A percentile compares a stretch with the other conserved stretches of the same genome.
phyloP scores from a whole-genome alignment of 2,888 invertebrate genomes.

The Serripes groenlandicus region DNA sequence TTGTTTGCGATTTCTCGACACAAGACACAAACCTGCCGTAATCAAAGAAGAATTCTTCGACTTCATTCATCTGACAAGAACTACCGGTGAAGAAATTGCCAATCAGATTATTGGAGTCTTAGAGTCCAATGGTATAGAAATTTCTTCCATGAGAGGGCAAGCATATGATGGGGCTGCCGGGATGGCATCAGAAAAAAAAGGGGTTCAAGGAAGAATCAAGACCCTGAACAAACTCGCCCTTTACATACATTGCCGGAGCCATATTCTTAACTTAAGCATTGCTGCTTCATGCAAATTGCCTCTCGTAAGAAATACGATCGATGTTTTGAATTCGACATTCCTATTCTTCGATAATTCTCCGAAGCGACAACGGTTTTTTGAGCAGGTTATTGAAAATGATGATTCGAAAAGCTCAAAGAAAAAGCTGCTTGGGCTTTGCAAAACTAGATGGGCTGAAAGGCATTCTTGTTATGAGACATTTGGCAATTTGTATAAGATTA shows the following conservation, averaged over 20 bases:
- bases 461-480: conserved; percentile 5
- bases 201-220: conserved; percentile 49
- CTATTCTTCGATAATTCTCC: conserved; percentile 29
- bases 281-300: conserved; percentile 17
- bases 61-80: neutral
- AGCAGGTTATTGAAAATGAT: neutral
- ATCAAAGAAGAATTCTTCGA: conserved; percentile 20
- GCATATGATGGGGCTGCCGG: conserved; percentile 57
- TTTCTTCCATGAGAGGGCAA: conserved; percentile 45
- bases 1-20: conserved; percentile 5
- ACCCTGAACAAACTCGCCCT: neutral
- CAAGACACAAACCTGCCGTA: neutral
- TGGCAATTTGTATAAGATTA: neutral
- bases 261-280: conserved; percentile 26
- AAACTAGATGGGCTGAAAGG: conserved; percentile 5
- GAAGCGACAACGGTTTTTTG: conserved; percentile 15
- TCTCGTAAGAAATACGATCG: conserved; percentile 36
- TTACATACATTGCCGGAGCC: conserved; percentile 8
- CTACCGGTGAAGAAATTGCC: neutral
- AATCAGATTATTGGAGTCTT: neutral
- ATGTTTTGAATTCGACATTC: conserved; percentile 15
- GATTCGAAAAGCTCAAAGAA: neutral
- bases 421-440: neutral
- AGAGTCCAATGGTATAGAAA: neutral
- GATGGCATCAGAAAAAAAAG: conserved; percentile 40